Conservation (phyloP, 2,113 vertebrate species). For the Rhynchomys soricoides region DNA sequence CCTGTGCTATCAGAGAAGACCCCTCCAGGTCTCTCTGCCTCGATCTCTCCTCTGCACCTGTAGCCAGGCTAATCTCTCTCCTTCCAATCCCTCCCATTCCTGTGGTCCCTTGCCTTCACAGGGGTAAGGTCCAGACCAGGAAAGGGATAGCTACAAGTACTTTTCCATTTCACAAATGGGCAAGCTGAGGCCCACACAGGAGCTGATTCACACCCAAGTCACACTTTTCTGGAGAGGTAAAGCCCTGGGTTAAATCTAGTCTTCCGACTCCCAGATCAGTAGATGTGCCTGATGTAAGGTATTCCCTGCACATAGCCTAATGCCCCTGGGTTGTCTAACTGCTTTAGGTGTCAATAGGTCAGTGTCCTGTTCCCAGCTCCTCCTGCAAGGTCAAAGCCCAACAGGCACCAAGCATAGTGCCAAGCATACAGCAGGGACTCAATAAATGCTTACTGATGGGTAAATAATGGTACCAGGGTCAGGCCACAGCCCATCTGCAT, state of each 20-base stretch:
- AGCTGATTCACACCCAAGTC: not conserved
- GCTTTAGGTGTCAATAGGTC: not conserved
- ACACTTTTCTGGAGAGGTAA: not conserved
- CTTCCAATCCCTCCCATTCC: not conserved
- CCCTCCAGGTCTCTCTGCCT: not conserved
- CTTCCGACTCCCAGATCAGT: not conserved
- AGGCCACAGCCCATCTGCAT: not conserved
- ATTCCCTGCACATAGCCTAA: not conserved
- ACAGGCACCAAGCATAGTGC: not conserved
- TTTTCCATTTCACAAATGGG: not conserved
- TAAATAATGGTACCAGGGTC: not conserved
- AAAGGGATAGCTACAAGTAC: accelerated
- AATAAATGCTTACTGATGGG: not conserved
- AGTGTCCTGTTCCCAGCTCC: not conserved
- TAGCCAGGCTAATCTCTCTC: not conserved
- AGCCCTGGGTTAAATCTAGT: not conserved
- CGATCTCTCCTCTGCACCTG: not conserved
- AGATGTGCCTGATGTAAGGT: not conserved
- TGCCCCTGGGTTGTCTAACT: not conserved
- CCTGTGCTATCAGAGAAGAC: not conserved
- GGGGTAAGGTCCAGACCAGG: not conserved
- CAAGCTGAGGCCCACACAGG: not conserved
- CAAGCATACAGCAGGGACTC: not conserved
- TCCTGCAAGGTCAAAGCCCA: not conserved
- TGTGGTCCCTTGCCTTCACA: not conserved